phyloP scores from a whole-genome alignment of 2,797 vertebrate genomes.

The Hafferia zeledoni region DNA sequence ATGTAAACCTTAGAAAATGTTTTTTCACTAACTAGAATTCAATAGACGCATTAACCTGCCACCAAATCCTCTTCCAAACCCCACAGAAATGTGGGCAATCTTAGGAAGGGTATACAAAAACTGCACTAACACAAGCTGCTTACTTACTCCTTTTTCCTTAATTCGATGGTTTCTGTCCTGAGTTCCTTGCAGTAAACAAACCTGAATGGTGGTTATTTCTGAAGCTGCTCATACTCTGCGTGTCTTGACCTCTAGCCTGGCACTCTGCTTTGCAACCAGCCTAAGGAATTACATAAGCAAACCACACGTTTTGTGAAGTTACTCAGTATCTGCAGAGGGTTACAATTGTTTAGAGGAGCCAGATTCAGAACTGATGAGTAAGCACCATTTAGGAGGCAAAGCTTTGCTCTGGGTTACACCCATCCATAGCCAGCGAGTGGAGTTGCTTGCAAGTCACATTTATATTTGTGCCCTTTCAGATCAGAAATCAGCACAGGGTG shows the following conservation, averaged over 20 bases:
- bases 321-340: neutral
- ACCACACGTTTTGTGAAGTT: neutral
- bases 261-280: slow-evolving; percentile 21
- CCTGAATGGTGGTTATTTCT: slow-evolving; percentile 67
- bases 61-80: rapidly evolving
- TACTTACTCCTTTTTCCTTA: neutral
- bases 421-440: neutral
- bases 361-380: slow-evolving; percentile 43
- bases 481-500: neutral
- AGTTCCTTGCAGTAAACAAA: slow-evolving; percentile 16
- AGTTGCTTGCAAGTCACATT: neutral
- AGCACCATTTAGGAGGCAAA: slow-evolving; percentile 1
- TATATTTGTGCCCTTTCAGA: neutral
- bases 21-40: neutral
- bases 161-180: slow-evolving; percentile 25
- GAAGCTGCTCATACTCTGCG: slow-evolving; percentile 25
- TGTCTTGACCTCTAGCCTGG: slow-evolving; percentile 21
- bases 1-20: neutral
- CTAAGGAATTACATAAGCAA: slow-evolving; percentile 39
- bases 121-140: neutral
- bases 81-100: rapidly evolving
- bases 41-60: neutral
- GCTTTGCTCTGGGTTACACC: slow-evolving; percentile 21
- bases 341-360: neutral
- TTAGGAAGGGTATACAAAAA: neutral